Percentiles rank a stretch among this genome's conserved stretches.
Evolutionary conservation across 2,113 vertebrate species (phyloP).

Genomic region (Corythornis madagascariensis): DNA sequence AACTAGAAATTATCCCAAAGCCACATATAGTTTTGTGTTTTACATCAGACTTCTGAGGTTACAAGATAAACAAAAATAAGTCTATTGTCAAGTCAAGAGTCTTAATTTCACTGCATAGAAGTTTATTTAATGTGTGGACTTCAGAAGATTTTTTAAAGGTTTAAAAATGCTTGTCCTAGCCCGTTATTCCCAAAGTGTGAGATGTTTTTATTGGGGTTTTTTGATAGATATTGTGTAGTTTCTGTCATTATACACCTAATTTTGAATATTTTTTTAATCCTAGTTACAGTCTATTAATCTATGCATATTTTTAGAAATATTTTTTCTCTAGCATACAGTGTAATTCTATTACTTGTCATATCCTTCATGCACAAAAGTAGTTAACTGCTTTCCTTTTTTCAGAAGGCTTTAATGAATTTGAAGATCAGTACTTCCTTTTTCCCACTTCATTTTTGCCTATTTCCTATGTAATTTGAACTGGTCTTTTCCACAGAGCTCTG

Average conservation of each 20-base stretch:
- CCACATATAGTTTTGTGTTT: not conserved
- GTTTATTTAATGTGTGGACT: not conserved
- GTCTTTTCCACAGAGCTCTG: not conserved
- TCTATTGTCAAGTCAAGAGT: not conserved
- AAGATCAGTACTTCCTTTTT: not conserved
- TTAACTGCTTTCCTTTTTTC: not conserved
- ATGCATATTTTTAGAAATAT: not conserved
- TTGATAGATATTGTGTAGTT: not conserved
- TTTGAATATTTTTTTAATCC: not conserved
- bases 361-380: not conserved
- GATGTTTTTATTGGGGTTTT: not conserved
- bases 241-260: not conserved
- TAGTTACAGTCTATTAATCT: not conserved
- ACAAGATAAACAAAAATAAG: not conserved
- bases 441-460: not conserved
- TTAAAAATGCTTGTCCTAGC: not conserved
- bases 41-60: not conserved
- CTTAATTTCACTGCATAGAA: not conserved
- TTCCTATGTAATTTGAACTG: not conserved
- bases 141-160: not conserved
- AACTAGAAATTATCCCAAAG: not conserved
- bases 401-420: not conserved
- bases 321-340: not conserved
- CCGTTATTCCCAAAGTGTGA: not conserved
- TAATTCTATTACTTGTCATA: not conserved